Conservation (phyloP, 1,140 invertebrate species). For the Battus philenor region DNA sequence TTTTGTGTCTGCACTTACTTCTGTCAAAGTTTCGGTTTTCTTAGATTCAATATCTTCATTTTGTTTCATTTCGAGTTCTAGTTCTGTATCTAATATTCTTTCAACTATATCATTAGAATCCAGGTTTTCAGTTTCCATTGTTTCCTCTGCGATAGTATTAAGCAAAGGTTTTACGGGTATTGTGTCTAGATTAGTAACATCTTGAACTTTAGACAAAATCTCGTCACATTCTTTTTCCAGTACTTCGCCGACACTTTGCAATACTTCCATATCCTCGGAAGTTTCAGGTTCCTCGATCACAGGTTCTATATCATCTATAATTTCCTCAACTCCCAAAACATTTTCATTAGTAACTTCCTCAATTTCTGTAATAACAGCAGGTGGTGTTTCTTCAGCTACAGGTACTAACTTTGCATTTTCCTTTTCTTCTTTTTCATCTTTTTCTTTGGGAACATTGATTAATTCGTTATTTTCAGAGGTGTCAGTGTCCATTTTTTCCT, state of each 20-base stretch:
- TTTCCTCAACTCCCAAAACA: slow-evolving; percentile 38
- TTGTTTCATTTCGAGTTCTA: slow-evolving; percentile 50
- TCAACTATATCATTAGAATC: slow-evolving; percentile 60
- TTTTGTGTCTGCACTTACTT: slow-evolving; percentile 14
- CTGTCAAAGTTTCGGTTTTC: slow-evolving; percentile 10
- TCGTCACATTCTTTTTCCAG: slow-evolving; percentile 67
- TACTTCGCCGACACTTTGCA: slow-evolving; percentile 59
- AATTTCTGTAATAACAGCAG: slow-evolving; percentile 49
- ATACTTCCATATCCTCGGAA: slow-evolving; percentile 50
- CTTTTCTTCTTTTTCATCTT: slow-evolving; percentile 21
- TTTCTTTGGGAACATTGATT: slow-evolving; percentile 28
- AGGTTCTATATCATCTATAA: slow-evolving; percentile 50
- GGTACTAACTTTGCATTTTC: slow-evolving; percentile 21
- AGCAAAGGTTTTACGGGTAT: slow-evolving; percentile 54
- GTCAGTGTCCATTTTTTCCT: slow-evolving; percentile 10
- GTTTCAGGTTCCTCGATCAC: slow-evolving; percentile 53
- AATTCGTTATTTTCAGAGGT: slow-evolving; percentile 18
- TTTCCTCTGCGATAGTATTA: slow-evolving; percentile 59
- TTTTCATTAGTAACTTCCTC: slow-evolving; percentile 50
- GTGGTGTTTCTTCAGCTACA: slow-evolving; percentile 41
- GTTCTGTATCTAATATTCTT: slow-evolving; percentile 52
- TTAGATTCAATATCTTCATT: slow-evolving; percentile 21
- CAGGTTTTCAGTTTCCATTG: slow-evolving; percentile 55
- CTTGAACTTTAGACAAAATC: slow-evolving; percentile 61
- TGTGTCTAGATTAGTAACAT: slow-evolving; percentile 62